Evolutionary conservation across 2,797 vertebrate species (phyloP).

Genomic region (Pantherophis alleghaniensis): DNA sequence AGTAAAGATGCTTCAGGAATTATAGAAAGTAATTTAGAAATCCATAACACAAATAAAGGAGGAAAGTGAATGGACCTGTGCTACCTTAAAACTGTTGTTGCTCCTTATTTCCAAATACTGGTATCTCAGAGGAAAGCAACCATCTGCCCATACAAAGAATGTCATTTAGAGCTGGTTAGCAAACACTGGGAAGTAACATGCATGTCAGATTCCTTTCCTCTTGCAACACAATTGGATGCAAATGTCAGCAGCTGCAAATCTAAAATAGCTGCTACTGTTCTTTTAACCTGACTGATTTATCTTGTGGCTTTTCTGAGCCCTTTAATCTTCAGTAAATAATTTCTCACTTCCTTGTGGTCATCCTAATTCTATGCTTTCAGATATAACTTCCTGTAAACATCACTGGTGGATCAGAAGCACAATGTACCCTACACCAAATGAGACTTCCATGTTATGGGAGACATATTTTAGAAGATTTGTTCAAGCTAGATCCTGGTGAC

Average conservation of each 20-base stretch:
- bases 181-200: constrained; percentile 21
- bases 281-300: constrained; percentile 66
- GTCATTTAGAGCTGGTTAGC: not conserved
- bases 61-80: not conserved
- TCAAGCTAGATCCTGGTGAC: constrained; percentile 29
- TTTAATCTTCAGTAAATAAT: constrained; percentile 68
- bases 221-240: not conserved
- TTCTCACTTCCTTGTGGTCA: constrained; percentile 66
- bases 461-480: constrained; percentile 39
- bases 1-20: not conserved
- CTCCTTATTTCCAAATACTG: not conserved
- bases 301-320: constrained; percentile 61
- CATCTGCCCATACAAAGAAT: not conserved
- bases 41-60: not conserved
- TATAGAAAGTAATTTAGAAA: not conserved
- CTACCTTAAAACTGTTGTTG: not conserved
- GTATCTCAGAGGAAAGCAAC: not conserved
- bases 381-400: constrained; percentile 68
- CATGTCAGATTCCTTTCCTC: constrained; percentile 29
- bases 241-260: constrained; percentile 50
- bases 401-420: constrained; percentile 12
- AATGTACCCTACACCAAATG: constrained; percentile 29
- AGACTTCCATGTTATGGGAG: not conserved
- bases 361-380: constrained; percentile 61
- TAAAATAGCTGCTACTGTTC: constrained; percentile 63